Evolutionary conservation across 2,888 invertebrate species (phyloP).

Genomic region (Luperina nickerlii): DNA sequence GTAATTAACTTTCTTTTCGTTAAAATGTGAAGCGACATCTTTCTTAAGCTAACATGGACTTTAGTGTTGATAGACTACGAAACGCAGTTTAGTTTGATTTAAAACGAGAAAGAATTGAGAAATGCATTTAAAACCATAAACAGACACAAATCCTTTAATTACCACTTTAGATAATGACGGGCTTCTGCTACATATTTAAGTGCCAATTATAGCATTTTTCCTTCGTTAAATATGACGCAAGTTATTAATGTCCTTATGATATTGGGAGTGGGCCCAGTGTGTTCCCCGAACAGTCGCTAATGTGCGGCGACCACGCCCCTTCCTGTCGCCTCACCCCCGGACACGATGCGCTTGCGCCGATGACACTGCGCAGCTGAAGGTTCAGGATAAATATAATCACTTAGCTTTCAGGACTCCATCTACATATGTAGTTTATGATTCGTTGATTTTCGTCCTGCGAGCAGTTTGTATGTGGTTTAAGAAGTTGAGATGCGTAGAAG

Average conservation of each 20-base stretch:
- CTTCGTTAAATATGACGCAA: constrained; percentile 63
- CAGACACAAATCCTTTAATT: constrained; percentile 45
- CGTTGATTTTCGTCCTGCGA: constrained; percentile 11
- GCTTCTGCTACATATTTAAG: constrained; percentile 57
- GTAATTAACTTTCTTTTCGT: constrained; percentile 49
- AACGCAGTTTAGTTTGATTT: background rate
- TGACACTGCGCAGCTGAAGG: constrained; percentile 66
- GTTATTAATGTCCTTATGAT: constrained; percentile 71
- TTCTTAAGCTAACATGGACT: constrained; percentile 35
- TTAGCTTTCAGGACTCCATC: constrained; percentile 53
- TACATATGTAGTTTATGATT: constrained; percentile 39
- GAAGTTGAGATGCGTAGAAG: background rate
- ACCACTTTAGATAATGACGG: constrained; percentile 49
- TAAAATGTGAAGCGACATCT: constrained; percentile 6
- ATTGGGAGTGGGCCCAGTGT: constrained; percentile 70
- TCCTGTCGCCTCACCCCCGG: constrained; percentile 82
- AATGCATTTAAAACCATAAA: constrained; percentile 15
- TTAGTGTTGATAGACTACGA: constrained; percentile 7
- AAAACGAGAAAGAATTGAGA: background rate
- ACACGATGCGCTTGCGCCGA: constrained; percentile 58
- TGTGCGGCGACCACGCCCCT: constrained; percentile 82
- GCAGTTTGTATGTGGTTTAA: background rate
- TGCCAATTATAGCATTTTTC: constrained; percentile 68
- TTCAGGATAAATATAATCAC: constrained; percentile 60
- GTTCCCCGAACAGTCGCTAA: constrained; percentile 81